Evolutionary conservation across 2,113 vertebrate genomes (phyloP).

Genomic region (Neogale vison): DNA sequence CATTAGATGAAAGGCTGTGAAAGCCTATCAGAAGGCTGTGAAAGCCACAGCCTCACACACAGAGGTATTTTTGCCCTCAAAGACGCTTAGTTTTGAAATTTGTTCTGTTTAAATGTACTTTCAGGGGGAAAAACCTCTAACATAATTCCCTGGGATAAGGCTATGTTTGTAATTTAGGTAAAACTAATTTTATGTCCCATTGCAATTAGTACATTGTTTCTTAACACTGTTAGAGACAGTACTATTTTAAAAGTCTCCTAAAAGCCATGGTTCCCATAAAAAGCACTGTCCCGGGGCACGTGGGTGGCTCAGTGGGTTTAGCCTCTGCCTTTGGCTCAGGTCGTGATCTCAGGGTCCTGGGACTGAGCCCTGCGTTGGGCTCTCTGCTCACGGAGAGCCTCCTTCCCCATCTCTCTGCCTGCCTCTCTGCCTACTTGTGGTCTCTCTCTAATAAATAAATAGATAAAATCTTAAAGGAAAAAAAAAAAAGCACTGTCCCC

Average conservation of each 20-base stretch:
- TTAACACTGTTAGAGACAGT: neutral
- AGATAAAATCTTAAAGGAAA: no score
- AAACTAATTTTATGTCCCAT: neutral
- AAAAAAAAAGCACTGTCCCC: no score
- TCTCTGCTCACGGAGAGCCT: neutral
- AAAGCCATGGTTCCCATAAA: neutral
- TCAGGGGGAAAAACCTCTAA: neutral
- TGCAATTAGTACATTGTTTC: neutral
- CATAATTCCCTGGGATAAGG: slow-evolving; percentile 64
- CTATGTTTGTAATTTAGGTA: slow-evolving; percentile 54
- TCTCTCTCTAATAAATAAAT: no score
- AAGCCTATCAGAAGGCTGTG: slow-evolving; percentile 69
- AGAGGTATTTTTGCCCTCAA: slow-evolving; percentile 58
- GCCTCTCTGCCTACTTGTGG: neutral
- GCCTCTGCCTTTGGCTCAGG: neutral
- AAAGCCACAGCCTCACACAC: slow-evolving; percentile 56
- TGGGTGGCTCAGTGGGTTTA: neutral
- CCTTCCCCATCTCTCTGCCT: neutral
- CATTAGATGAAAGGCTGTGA: slow-evolving; percentile 62
- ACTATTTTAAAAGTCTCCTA: neutral
- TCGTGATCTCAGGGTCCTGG: neutral
- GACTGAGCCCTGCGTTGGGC: neutral
- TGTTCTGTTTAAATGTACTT: slow-evolving; percentile 72
- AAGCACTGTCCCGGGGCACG: neutral
- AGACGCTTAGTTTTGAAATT: slow-evolving; percentile 73